Evolutionary conservation across 2,113 vertebrate species (phyloP).

Genomic region (Rattus norvegicus): DNA sequence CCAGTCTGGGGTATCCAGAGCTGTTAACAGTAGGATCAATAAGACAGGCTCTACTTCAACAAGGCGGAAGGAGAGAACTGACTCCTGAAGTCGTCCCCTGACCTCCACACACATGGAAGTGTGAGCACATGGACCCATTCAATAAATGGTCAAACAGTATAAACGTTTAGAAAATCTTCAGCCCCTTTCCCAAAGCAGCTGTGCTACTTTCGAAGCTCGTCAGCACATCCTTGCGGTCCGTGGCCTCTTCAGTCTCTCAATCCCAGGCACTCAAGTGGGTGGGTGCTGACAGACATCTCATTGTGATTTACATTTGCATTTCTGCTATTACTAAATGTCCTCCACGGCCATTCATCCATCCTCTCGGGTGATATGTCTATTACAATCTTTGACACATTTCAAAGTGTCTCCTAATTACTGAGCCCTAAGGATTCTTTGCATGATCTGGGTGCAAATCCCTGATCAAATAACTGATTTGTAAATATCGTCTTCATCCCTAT

Average conservation of each 20-base stretch:
- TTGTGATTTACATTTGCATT: constrained; percentile 1
- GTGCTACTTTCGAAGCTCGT: neutral
- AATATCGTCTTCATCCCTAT: constrained; percentile 17
- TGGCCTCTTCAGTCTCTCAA: neutral
- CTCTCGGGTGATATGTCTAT: neutral
- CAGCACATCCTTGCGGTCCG: neutral
- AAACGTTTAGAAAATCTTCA: neutral
- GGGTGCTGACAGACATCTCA: neutral
- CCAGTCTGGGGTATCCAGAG: too few relatives aligned
- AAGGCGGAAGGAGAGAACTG: neutral
- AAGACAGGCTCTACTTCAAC: neutral
- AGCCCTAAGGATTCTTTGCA: constrained; percentile 32
- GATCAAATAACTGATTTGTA: constrained; percentile 19
- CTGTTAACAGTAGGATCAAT: neutral
- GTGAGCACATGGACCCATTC: rapidly evolving
- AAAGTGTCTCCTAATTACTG: constrained; percentile 47
- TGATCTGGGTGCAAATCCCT: neutral
- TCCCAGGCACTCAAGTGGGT: neutral
- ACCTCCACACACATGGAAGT: neutral
- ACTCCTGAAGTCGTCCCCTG: too few relatives aligned
- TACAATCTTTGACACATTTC: neutral
- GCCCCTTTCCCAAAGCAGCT: neutral
- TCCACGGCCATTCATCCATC: neutral
- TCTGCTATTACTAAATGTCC: neutral
- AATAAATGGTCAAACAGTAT: neutral